Conservation (phyloP, 2,888 invertebrate genomes). For the Orgyia antiqua region DNA sequence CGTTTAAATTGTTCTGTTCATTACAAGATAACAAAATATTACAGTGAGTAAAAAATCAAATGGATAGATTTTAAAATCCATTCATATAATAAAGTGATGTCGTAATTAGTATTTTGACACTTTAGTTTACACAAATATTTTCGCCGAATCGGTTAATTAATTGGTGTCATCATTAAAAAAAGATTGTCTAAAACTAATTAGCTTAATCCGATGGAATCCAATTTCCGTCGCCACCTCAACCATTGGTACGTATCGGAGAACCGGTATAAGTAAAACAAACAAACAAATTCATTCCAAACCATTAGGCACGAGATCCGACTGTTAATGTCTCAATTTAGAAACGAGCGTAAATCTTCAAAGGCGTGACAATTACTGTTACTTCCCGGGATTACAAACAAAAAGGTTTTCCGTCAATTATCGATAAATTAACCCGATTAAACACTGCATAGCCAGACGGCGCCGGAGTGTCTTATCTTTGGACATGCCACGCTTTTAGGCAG, state of each 20-base stretch:
- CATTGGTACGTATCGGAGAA: constrained; percentile 53
- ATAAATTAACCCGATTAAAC: constrained; percentile 78
- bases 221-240: constrained; percentile 34
- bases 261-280: constrained; percentile 70
- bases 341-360: constrained; percentile 78
- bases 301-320: constrained; percentile 76
- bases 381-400: constrained; percentile 77
- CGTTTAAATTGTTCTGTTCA: too few relatives aligned
- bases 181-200: constrained; percentile 40
- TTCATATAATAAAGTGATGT: not conserved
- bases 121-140: not conserved
- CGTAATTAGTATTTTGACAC: not conserved
- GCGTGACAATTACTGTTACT: constrained; percentile 79
- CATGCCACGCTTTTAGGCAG: constrained; percentile 76
- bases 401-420: constrained; percentile 78
- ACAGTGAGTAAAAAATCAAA: too few relatives aligned
- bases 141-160: constrained; percentile 18
- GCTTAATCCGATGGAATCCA: constrained; percentile 39
- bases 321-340: constrained; percentile 78
- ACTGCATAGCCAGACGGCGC: constrained; percentile 70
- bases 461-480: constrained; percentile 67
- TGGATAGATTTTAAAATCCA: too few relatives aligned
- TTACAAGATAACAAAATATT: too few relatives aligned
- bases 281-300: constrained; percentile 77
- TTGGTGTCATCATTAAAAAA: constrained; percentile 18